Percentiles rank a stretch among this genome's conserved stretches.
phyloP scores from a whole-genome alignment of 1,140 invertebrate genomes.

The Lordiphosa stackelbergi region DNA sequence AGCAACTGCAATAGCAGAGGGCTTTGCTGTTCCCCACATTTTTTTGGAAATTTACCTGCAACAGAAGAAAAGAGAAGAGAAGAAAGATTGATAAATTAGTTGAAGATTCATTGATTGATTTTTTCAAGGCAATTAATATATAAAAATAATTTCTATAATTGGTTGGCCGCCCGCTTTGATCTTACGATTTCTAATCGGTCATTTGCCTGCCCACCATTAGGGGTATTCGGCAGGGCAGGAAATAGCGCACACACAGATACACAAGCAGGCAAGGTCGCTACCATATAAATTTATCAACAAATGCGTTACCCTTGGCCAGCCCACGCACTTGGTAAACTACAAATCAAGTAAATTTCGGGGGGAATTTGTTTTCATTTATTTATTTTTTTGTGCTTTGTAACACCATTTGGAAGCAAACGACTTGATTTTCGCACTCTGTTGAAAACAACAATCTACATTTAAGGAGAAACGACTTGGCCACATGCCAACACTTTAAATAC shows the following conservation, averaged over 20 bases:
- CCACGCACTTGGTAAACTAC: constrained; percentile 39
- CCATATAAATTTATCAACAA: constrained; percentile 21
- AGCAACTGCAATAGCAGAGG: no score
- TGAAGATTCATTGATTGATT: constrained; percentile 40
- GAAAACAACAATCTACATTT: background rate
- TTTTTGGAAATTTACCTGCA: constrained; percentile 49
- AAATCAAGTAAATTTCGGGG: constrained; percentile 28
- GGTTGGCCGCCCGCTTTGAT: constrained; percentile 27
- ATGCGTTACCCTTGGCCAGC: constrained; percentile 39
- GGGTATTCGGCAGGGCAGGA: constrained; percentile 19
- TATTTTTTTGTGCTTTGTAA: constrained; percentile 27
- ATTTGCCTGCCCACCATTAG: constrained; percentile 42
- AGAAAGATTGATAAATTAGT: constrained; percentile 21
- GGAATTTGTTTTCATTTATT: constrained; percentile 18
- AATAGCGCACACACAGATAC: constrained; percentile 17
- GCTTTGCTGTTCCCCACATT: no score
- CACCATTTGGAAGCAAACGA: constrained; percentile 21
- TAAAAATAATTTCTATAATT: constrained; percentile 25
- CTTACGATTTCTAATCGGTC: constrained; percentile 68
- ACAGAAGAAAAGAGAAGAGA: constrained; percentile 29
- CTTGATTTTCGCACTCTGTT: constrained; percentile 60
- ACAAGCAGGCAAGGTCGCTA: constrained; percentile 44
- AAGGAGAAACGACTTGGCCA: no score
- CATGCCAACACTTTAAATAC: no score
- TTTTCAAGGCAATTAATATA: constrained; percentile 34